phyloP scores from a whole-genome alignment of 2,797 vertebrate species.

The Esox masquinongy region DNA sequence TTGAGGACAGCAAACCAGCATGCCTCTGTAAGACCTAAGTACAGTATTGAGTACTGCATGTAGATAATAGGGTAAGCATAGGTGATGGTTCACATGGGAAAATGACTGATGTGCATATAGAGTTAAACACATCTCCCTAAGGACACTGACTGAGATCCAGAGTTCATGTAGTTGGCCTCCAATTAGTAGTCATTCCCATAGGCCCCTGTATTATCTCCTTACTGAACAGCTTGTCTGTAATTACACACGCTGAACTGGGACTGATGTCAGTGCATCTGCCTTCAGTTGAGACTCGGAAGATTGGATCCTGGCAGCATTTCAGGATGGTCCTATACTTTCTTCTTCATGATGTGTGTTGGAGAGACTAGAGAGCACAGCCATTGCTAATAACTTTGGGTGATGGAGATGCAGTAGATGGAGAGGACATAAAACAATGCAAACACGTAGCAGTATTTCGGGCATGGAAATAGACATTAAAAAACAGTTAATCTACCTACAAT shows the following conservation, averaged over 20 bases:
- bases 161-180: conserved; percentile 40
- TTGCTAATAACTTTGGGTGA: conserved; percentile 12
- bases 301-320: conserved; percentile 67
- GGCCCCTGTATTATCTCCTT: conserved; percentile 77
- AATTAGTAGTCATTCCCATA: conserved; percentile 73
- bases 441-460: not conserved
- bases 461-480: not conserved
- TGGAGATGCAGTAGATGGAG: not conserved
- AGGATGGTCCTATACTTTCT: not conserved
- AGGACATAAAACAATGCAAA: not conserved
- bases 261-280: conserved; percentile 83
- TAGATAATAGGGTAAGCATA: not conserved
- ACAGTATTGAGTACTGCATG: not conserved
- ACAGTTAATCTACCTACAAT: not conserved
- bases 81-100: not conserved
- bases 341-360: conserved; percentile 31
- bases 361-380: not conserved
- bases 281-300: conserved; percentile 82
- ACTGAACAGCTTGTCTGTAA: conserved; percentile 82
- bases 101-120: not conserved
- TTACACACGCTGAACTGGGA: conserved; percentile 81
- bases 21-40: not conserved
- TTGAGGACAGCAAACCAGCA: not conserved
- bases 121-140: not conserved
- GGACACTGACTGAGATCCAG: conserved; percentile 5